Percentiles rank a stretch among this genome's conserved stretches.
phyloP scores from a whole-genome alignment of 2,113 vertebrate genomes.

The Tiliqua scincoides region DNA sequence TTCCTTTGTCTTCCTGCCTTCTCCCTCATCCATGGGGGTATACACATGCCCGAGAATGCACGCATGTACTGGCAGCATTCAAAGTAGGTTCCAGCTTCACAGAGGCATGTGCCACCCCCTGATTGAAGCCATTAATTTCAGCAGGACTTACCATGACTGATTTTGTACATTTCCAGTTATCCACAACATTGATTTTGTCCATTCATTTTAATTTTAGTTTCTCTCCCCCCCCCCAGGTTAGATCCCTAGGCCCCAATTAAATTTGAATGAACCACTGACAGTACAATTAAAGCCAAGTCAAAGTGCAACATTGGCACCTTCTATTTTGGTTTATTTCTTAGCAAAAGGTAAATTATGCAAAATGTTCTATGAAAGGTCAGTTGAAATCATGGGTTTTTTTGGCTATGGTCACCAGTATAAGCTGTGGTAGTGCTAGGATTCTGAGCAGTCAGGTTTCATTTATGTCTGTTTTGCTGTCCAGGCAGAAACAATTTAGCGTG shows the following conservation, averaged over 20 bases:
- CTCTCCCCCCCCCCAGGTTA: not conserved
- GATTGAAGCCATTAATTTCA: too few species aligned
- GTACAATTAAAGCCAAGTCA: not conserved
- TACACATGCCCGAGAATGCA: too few species aligned
- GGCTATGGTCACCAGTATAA: not conserved
- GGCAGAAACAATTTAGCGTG: constrained; percentile 27
- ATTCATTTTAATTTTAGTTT: too few species aligned
- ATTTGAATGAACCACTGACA: not conserved
- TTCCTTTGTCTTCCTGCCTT: too few species aligned
- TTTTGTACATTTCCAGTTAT: not conserved
- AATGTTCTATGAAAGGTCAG: not conserved
- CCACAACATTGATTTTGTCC: not conserved
- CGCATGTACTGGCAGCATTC: too few species aligned
- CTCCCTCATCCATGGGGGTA: too few species aligned
- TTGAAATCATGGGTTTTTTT: not conserved
- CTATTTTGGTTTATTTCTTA: not conserved
- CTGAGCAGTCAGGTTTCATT: constrained; percentile 27
- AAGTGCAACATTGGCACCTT: too few species aligned
- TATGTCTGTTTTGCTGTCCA: constrained; percentile 23
- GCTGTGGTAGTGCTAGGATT: not conserved
- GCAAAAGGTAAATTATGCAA: not conserved
- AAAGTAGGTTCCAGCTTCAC: too few species aligned
- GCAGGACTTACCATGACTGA: too few species aligned
- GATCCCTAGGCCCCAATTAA: not conserved
- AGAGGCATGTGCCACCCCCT: too few species aligned